phyloP scores from a whole-genome alignment of 2,888 invertebrate genomes.

The Metalampra italica region DNA sequence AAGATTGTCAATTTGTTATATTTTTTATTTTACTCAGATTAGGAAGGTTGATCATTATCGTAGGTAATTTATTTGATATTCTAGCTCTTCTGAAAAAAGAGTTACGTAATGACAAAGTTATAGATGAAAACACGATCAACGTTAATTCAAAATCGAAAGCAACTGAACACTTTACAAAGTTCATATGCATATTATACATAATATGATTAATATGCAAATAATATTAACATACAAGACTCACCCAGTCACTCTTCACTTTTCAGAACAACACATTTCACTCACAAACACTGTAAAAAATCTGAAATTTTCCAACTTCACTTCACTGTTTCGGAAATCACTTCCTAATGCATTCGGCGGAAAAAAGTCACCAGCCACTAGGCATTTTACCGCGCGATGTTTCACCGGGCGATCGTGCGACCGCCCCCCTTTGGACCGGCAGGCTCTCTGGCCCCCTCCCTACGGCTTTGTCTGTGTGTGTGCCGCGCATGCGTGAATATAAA shows the following conservation, averaged over 20 bases:
- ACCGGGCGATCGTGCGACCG: background rate
- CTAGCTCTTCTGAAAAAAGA: too few species aligned
- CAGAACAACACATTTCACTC: background rate
- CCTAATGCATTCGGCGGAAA: background rate
- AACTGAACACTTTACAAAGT: too few species aligned
- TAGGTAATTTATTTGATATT: too few species aligned
- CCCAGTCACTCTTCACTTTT: background rate
- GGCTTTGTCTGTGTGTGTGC: background rate
- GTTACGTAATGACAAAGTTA: too few species aligned
- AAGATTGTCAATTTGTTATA: too few species aligned
- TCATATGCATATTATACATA: too few species aligned
- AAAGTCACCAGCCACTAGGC: background rate
- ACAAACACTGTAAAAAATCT: background rate
- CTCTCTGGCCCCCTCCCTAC: background rate
- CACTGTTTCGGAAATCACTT: background rate
- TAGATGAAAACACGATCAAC: too few species aligned
- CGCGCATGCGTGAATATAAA: constrained; percentile 3
- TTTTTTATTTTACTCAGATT: too few species aligned
- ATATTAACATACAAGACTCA: background rate
- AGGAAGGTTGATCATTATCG: too few species aligned
- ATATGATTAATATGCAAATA: too few species aligned
- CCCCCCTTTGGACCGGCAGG: background rate
- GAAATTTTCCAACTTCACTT: background rate
- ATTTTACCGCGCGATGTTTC: background rate
- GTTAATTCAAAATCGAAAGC: too few species aligned